Conservation (phyloP, 2,113 vertebrate species). For the Psophia crepitans region DNA sequence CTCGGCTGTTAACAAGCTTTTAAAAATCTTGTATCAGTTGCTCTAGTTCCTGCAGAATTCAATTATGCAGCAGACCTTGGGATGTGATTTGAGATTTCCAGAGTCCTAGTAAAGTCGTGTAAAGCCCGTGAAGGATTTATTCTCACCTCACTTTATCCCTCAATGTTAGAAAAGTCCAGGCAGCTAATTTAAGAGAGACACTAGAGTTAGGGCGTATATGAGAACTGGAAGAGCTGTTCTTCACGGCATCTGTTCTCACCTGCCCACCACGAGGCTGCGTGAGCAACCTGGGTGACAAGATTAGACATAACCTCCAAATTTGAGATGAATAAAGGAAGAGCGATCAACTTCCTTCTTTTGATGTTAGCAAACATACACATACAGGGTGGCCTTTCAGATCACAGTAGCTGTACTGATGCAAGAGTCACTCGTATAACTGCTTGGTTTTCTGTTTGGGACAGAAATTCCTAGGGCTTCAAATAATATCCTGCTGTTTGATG, state of each 20-base stretch:
- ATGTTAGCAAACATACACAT: not conserved
- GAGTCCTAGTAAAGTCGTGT: not conserved
- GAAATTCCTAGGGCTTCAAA: not conserved
- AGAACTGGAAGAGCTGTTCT: not conserved
- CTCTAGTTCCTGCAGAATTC: not conserved
- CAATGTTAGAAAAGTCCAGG: not conserved
- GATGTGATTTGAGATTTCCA: not conserved
- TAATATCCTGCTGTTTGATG: not conserved
- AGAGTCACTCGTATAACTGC: not conserved
- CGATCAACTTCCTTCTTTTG: not conserved
- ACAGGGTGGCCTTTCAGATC: accelerated
- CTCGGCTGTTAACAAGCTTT: not conserved
- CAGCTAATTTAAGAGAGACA: not conserved
- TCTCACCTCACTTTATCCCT: not conserved
- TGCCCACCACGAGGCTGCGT: not conserved
- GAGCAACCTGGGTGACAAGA: not conserved
- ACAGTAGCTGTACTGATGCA: not conserved
- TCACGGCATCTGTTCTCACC: not conserved
- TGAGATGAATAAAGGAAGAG: not conserved
- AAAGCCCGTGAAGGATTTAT: not conserved
- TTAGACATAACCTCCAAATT: not conserved
- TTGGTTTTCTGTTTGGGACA: not conserved
- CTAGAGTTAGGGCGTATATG: not conserved
- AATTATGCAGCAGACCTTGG: not conserved
- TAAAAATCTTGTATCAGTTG: not conserved